Evolutionary conservation across 1,140 invertebrate genomes (phyloP).

Genomic region (Harpegnathos saltator): DNA sequence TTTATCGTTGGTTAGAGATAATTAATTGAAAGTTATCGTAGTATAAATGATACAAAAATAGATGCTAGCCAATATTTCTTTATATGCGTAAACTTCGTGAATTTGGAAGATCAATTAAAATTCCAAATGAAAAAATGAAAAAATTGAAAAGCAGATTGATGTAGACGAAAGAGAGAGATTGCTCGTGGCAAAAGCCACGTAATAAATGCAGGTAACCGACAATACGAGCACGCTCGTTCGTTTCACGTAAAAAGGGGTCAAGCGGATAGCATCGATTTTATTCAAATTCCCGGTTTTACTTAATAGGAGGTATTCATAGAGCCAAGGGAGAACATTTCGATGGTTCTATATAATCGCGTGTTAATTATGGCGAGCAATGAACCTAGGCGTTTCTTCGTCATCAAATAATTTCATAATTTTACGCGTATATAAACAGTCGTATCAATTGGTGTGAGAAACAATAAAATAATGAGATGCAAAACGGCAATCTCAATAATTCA

Average conservation of each 20-base stretch:
- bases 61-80: too few relatives aligned
- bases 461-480: neutral
- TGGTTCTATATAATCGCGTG: neutral
- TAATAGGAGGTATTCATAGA: constrained; percentile 32
- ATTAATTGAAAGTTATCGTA: too few relatives aligned
- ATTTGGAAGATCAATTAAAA: neutral
- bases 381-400: neutral
- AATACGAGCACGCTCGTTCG: constrained; percentile 3
- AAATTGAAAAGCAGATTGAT: constrained; percentile 11
- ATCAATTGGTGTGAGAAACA: neutral
- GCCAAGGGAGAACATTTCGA: neutral
- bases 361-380: neutral
- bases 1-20: too few relatives aligned
- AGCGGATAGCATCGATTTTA: constrained; percentile 50
- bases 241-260: constrained; percentile 50
- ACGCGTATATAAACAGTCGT: neutral
- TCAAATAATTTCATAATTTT: neutral
- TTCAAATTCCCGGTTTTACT: constrained; percentile 36
- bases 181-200: neutral
- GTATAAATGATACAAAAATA: too few relatives aligned
- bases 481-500: constrained; percentile 28
- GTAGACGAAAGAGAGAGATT: neutral
- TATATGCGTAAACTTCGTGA: neutral
- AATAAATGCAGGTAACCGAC: constrained; percentile 12
- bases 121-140: neutral